phyloP scores from a whole-genome alignment of 2,113 vertebrate species.

The Nesoenas mayeri region DNA sequence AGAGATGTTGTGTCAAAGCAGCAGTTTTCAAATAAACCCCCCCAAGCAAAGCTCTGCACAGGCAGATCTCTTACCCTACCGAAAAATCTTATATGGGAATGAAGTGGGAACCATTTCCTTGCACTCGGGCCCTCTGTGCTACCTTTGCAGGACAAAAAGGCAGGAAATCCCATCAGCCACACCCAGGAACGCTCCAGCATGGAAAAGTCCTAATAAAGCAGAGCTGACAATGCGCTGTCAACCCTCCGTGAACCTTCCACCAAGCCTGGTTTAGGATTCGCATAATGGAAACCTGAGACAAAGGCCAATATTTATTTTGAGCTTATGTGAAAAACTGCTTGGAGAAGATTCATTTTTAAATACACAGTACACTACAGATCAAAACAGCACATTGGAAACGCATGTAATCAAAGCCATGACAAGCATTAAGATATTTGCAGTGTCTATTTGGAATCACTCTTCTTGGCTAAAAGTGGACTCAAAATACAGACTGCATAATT shows the following conservation, averaged over 20 bases:
- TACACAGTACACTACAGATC: not conserved
- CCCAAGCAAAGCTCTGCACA: accelerated
- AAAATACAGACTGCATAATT: not conserved
- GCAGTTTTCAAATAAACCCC: not conserved
- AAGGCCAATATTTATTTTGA: not conserved
- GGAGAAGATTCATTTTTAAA: not conserved
- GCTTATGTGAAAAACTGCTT: not conserved
- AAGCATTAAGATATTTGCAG: not conserved
- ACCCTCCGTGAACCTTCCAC: not conserved
- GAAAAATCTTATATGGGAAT: not conserved
- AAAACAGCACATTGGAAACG: not conserved
- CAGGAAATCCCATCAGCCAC: conserved; percentile 56
- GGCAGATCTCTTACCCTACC: not conserved
- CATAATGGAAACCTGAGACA: not conserved
- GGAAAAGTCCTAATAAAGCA: conserved; percentile 31
- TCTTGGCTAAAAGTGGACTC: not conserved
- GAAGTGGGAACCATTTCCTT: not conserved
- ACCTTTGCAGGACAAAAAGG: not conserved
- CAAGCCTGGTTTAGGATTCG: not conserved
- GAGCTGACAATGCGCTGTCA: not conserved
- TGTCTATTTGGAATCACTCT: not conserved
- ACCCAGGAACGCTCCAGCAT: not conserved
- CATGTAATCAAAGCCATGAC: not conserved
- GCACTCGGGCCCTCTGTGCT: not conserved
- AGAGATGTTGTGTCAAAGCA: not conserved